A percentile compares a stretch with the other conserved stretches of the same genome.
These are phyloP conservation scores for Cryptocephalus moraei DNA, from an alignment of 2,888 invertebrate species.

Conservation along the genomic window DNA sequence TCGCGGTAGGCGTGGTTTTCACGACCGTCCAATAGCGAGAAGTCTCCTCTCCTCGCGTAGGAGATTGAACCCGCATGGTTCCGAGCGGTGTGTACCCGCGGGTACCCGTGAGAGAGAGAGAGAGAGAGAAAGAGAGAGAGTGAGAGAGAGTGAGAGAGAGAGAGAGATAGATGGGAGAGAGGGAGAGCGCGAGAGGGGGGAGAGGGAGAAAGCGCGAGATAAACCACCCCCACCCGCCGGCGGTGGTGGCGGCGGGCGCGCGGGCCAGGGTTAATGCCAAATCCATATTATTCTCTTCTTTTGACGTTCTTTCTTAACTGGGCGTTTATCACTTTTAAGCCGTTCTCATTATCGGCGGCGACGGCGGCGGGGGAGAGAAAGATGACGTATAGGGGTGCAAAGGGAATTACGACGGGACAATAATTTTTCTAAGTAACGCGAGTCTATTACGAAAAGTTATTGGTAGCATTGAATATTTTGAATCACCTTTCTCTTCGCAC, in stretches of 20 bases:
- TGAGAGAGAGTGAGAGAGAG: neutral
- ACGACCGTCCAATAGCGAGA: slow-evolving; percentile 31
- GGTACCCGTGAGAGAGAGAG: slow-evolving; percentile 11
- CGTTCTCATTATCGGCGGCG: slow-evolving; percentile 16
- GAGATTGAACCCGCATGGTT: slow-evolving; percentile 37
- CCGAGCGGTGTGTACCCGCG: slow-evolving; percentile 28
- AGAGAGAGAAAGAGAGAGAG: neutral
- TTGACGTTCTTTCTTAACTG: slow-evolving; percentile 17
- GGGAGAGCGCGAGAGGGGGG: neutral
- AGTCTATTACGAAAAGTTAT: no score
- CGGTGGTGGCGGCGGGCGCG: neutral
- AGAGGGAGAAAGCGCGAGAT: neutral
- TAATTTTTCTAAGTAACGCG: no score
- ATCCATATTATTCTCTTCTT: slow-evolving; percentile 21
- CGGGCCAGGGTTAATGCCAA: slow-evolving; percentile 22
- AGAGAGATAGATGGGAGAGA: neutral
- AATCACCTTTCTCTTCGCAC: no score
- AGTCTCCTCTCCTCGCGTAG: slow-evolving; percentile 25
- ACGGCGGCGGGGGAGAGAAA: slow-evolving; percentile 6
- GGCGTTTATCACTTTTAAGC: slow-evolving; percentile 21
- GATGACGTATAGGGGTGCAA: slow-evolving; percentile 4
- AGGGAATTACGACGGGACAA: neutral
- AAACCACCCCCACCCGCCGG: neutral
- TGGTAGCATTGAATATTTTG: no score
- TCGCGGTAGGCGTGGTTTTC: slow-evolving; percentile 34